phyloP scores from a whole-genome alignment of 2,888 invertebrate genomes.

The Argyra leucocephala region DNA sequence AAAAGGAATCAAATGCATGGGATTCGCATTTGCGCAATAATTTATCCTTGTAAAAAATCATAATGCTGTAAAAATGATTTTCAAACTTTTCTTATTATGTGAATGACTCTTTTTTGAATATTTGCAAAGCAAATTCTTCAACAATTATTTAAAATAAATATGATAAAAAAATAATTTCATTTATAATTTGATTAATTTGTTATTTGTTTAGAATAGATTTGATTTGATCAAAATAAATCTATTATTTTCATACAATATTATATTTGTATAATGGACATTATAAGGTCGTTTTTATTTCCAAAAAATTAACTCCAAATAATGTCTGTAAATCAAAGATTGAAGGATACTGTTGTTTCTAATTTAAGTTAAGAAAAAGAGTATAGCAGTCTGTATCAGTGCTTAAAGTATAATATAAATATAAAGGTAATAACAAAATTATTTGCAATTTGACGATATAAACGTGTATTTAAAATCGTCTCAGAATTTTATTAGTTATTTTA shows the following conservation, averaged over 20 bases:
- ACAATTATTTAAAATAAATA: no score
- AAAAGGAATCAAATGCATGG: constrained; percentile 2
- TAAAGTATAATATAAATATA: constrained; percentile 1
- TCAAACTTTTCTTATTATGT: not conserved
- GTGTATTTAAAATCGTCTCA: constrained; percentile 3
- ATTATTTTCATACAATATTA: no score
- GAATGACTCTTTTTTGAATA: no score
- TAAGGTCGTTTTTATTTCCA: no score
- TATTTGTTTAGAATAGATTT: no score
- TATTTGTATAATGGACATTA: no score
- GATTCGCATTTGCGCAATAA: not conserved
- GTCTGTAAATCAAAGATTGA: not conserved
- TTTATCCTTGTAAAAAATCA: constrained; percentile 5
- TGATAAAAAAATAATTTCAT: no score
- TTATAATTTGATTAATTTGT: no score
- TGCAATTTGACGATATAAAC: constrained; percentile 6
- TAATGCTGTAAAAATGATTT: constrained; percentile 6
- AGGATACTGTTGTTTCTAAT: not conserved
- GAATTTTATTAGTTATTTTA: not conserved
- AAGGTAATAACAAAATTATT: not conserved
- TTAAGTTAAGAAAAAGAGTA: not conserved
- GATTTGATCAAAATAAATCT: no score
- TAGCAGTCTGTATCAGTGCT: not conserved
- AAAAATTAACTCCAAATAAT: no score
- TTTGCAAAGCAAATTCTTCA: no score